Conservation (phyloP, 1,140 invertebrate species). For the Cydia pomonella region DNA sequence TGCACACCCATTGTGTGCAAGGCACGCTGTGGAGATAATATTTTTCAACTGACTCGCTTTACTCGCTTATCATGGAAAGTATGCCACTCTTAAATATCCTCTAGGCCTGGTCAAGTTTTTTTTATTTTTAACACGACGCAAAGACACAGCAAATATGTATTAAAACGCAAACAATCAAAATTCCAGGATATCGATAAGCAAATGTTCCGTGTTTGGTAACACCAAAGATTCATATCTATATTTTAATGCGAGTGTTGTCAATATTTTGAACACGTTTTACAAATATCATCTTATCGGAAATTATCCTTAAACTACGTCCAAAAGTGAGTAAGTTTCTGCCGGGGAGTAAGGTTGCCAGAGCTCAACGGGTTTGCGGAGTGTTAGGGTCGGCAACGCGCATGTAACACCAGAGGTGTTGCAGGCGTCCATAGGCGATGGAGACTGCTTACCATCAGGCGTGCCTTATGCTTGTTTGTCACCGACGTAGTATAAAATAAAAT, state of each 20-base stretch:
- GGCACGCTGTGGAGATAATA: not conserved
- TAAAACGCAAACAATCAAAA: not conserved
- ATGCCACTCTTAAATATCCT: not conserved
- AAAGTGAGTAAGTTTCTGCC: too few species aligned
- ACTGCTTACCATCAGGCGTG: too few species aligned
- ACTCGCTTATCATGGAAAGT: not conserved
- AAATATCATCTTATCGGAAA: not conserved
- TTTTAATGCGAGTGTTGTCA: conserved; percentile 3
- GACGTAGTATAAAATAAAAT: too few species aligned
- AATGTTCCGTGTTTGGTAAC: conserved; percentile 16
- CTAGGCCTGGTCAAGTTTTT: not conserved
- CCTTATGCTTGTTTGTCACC: too few species aligned
- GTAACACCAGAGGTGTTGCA: too few species aligned
- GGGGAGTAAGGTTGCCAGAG: too few species aligned
- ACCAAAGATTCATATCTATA: not conserved
- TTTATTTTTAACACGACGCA: not conserved
- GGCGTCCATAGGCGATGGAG: too few species aligned
- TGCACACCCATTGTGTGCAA: not conserved
- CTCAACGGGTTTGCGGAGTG: too few species aligned
- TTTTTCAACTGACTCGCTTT: not conserved
- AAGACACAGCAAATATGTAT: not conserved
- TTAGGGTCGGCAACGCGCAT: too few species aligned
- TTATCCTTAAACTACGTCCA: too few species aligned
- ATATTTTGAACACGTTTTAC: conserved; percentile 1
- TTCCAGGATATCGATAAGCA: conserved; percentile 30